Base-by-base conservation (phyloP, 1,140 invertebrate genomes). In the Aphaenogaster floridana region DNA sequence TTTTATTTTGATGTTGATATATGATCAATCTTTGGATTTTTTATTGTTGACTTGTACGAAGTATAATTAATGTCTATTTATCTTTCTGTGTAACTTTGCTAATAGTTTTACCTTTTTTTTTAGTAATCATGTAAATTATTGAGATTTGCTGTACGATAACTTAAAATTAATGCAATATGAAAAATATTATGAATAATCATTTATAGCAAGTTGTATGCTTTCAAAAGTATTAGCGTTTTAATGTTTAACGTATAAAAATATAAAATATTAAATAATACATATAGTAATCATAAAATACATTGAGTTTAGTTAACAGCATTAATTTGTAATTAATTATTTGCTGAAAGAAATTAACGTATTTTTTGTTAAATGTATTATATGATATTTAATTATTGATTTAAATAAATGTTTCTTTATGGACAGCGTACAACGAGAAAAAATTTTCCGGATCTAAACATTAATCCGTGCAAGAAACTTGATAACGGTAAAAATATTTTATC, bases 281-380 rank as follows among this genome's bases (percentile, higher is more conserved):
- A 64, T 17, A 64, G 17, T 64, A 64, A 39, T 64, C 2, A 66
- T 66, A 66, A 66, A 42, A 42, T 64, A 36, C 36, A 64, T 64
- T 64, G 5, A 63, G 3, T 59, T 59, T 59, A 8, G 5, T 64
- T 36, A 36, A 36, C 17, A 64, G 0, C 6, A 36, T 66, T 42
- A 48, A 28, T 42, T n/a, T 45, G 1, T 6, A 15, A 21, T 71
- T 71, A 28, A 28, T 28, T 28, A 28, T 28, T 28, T 6, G 1
- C 17, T 45, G 9, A 15, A 50, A 15, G 6, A 71, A 71, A 50
- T 66, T 63, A n/a, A 39, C 11, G 42, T 42, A 36, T 64, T 1
- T 8, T 64, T 17, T 64, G 15, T 36, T 36, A 64, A 64, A 64
- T 17, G 36, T 17, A 36, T 63, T 36, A 5, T 11, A 59, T 59